These are phyloP conservation scores for Nymphalis c-album DNA, from an alignment of 2,888 invertebrate genomes.

Conservation along the genomic window DNA sequence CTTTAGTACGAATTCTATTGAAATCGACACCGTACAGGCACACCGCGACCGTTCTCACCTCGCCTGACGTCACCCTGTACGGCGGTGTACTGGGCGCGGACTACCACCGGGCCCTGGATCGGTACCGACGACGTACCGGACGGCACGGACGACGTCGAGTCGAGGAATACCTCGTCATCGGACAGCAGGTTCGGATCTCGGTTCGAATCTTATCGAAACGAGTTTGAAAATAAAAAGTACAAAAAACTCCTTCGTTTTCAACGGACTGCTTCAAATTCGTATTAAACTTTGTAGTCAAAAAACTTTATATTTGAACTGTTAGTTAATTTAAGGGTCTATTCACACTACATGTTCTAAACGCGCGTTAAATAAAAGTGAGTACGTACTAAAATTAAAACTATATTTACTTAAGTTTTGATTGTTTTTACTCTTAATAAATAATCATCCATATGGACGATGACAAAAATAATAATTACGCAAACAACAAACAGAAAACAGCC, in stretches of 20 bases:
- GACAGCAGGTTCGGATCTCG: conserved; percentile 62
- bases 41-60: conserved; percentile 28
- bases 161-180: conserved; percentile 73
- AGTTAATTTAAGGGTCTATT: background rate
- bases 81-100: conserved; percentile 47
- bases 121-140: conserved; percentile 50
- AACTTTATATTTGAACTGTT: background rate
- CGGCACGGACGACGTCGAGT: conserved; percentile 57
- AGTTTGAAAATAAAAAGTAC: no score
- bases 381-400: no score
- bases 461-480: no score
- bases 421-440: no score
- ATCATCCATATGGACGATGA: no score
- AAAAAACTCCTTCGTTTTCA: no score
- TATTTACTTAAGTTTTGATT: no score
- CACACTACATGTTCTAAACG: background rate
- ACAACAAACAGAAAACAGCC: no score
- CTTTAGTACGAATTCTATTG: background rate
- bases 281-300: background rate
- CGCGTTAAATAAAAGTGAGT: background rate
- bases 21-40: no score
- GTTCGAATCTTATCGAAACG: conserved; percentile 30
- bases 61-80: conserved; percentile 35
- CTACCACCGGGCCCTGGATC: conserved; percentile 44
- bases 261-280: no score